Evolutionary conservation across 2,113 vertebrate species (phyloP), one percentile per base, ranked within the genome.

Genomic region (Scartelaos histophorus): DNA sequence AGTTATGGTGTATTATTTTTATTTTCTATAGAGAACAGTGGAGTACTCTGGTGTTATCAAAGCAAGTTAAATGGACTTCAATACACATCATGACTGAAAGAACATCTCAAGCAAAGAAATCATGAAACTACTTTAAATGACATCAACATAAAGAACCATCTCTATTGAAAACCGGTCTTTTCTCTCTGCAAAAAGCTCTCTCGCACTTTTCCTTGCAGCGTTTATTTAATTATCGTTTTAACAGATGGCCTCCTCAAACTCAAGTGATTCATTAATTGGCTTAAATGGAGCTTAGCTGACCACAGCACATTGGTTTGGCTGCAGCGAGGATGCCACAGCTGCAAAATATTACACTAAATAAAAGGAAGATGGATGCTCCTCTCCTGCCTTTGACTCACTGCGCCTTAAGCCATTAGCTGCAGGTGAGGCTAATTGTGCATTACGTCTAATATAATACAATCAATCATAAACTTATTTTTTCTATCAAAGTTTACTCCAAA

Each of bases 191-290:
- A 13, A 64, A 47, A 66, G 13, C 64, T 22, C 43, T 46, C n/a
- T n/a, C 15, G 17, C 61, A 43, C 61, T 38, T 64, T 38, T 53
- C 43, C 13, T 62, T 1, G 11, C 66, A 3, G 24, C 16, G 22
- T 69, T 38, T n/a, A 38, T 56, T 49, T 64, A 29, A 65, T 78
- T 21, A 56, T 24, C 58, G 51, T 13, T 22, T 58, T 49, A 58
- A 17, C 71, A 74, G 71, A 70, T 66, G 66, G 49, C 29, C 60
- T 49, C 5, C n/a, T 19, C 53, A 66, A 57, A 66, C 16, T 65
- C 12, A 65, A 57, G 72, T 43, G 3, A 73, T 35, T 47, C 56
- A 67, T 51, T 64, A 34, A 69, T 51, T 51, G 21, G 29, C 12
- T 58, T 25, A 69, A 51, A 51, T 65, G 25, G 65, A 12, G 58